Percentiles rank a stretch among this genome's conserved stretches.
Evolutionary conservation across 2,797 vertebrate species (phyloP).

Genomic region (Gallinago stenura): DNA sequence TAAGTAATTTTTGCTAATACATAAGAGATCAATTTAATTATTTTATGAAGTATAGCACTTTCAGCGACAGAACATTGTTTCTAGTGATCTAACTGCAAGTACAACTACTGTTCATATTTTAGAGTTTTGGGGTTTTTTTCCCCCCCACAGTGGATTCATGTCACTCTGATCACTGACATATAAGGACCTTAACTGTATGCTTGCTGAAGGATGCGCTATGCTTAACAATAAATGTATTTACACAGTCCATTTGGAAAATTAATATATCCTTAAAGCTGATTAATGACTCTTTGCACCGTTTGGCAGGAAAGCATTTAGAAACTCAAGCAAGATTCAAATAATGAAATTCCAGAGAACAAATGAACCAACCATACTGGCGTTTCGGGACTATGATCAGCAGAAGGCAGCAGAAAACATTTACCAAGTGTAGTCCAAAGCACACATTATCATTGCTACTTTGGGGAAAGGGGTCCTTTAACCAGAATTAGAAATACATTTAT

Average conservation of each 20-base stretch:
- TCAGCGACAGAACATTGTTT: not conserved
- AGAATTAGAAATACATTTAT: not conserved
- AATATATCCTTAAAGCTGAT: not conserved
- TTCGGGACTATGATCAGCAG: not conserved
- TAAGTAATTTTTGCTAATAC: not conserved
- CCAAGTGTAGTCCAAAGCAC: not conserved
- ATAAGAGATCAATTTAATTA: not conserved
- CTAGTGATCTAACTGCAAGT: not conserved
- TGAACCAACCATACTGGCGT: not conserved
- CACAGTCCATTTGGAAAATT: not conserved
- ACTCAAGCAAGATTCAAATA: not conserved
- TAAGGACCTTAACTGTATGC: not conserved
- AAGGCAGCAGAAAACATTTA: not conserved
- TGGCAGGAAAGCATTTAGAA: not conserved
- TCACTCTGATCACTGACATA: not conserved
- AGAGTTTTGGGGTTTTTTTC: not conserved
- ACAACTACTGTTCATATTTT: not conserved
- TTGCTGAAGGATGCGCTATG: not conserved
- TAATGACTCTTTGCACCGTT: not conserved
- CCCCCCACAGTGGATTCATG: not conserved
- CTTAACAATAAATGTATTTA: not conserved
- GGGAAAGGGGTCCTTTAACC: not conserved
- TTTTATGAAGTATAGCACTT: not conserved
- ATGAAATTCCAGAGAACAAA: not conserved
- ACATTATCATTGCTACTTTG: not conserved